These are phyloP conservation scores for Trachelus troglodyta DNA, from an alignment of 2,888 invertebrate genomes.

Conservation along the genomic window DNA sequence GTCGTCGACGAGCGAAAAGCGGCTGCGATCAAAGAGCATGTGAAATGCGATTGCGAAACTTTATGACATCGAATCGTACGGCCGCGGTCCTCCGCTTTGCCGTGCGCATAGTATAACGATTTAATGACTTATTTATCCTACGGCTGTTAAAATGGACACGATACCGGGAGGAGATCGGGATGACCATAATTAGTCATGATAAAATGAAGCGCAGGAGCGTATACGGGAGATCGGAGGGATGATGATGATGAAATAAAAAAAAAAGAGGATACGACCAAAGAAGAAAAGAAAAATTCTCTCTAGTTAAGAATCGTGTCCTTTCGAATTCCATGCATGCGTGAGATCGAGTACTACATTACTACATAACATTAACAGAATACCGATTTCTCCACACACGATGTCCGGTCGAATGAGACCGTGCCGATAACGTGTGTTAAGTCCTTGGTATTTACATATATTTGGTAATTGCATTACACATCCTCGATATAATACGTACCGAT, in stretches of 20 bases:
- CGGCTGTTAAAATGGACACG: neutral
- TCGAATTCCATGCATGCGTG: constrained; percentile 1
- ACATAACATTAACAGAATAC: neutral
- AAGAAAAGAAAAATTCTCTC: neutral
- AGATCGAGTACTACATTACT: constrained; percentile 9
- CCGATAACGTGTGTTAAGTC: neutral
- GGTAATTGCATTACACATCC: neutral
- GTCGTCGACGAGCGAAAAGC: neutral
- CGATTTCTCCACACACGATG: neutral
- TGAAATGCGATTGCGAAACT: neutral
- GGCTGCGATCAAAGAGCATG: neutral
- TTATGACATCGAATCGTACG: neutral
- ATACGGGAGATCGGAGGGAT: neutral
- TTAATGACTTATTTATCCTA: neutral
- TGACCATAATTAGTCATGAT: constrained; percentile 1
- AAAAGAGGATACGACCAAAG: neutral
- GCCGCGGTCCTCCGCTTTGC: neutral
- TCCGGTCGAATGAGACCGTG: constrained; percentile 10
- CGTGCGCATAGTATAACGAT: neutral
- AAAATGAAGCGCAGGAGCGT: neutral
- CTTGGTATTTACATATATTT: neutral
- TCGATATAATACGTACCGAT: neutral
- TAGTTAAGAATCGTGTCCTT: constrained; percentile 1
- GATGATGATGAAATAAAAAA: neutral
- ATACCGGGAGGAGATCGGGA: neutral